phyloP scores from a whole-genome alignment of 2,797 vertebrate species.

The Atherinosoma microstoma region DNA sequence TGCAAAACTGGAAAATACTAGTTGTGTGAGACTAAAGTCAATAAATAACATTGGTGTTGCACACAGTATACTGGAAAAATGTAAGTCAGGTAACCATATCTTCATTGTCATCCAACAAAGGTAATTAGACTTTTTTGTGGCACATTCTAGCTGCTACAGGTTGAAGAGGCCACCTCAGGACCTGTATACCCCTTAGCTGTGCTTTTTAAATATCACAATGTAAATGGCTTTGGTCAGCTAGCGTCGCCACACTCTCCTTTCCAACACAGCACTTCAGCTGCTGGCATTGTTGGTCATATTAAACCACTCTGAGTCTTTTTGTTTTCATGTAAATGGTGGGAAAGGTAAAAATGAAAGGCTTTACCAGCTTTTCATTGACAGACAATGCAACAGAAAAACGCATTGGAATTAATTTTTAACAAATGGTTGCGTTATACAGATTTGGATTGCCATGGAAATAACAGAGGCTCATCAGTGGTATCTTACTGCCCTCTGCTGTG shows the following conservation, averaged over 20 bases:
- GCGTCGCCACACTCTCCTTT: constrained; percentile 10
- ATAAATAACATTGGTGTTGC: not conserved
- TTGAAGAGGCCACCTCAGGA: constrained; percentile 20
- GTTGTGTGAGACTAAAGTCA: constrained; percentile 1
- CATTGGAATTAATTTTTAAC: not conserved
- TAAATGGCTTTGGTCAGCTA: constrained; percentile 23
- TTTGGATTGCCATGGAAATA: not conserved
- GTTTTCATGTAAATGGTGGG: not conserved
- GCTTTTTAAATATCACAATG: constrained; percentile 33
- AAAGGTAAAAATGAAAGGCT: not conserved
- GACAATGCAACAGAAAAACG: not conserved
- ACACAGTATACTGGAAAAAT: not conserved
- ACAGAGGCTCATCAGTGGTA: not conserved
- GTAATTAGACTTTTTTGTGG: constrained; percentile 20
- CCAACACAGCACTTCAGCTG: not conserved
- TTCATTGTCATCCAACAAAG: constrained; percentile 1
- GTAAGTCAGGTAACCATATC: constrained; percentile 4
- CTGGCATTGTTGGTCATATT: not conserved
- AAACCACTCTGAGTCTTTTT: not conserved
- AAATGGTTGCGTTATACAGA: not conserved
- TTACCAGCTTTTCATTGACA: not conserved
- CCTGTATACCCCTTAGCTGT: not conserved
- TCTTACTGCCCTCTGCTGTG: constrained; percentile 65
- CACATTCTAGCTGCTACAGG: constrained; percentile 4
- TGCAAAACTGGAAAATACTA: not conserved